Evolutionary conservation across 1,140 invertebrate genomes (phyloP).

Genomic region (Zaprionus taronus): DNA sequence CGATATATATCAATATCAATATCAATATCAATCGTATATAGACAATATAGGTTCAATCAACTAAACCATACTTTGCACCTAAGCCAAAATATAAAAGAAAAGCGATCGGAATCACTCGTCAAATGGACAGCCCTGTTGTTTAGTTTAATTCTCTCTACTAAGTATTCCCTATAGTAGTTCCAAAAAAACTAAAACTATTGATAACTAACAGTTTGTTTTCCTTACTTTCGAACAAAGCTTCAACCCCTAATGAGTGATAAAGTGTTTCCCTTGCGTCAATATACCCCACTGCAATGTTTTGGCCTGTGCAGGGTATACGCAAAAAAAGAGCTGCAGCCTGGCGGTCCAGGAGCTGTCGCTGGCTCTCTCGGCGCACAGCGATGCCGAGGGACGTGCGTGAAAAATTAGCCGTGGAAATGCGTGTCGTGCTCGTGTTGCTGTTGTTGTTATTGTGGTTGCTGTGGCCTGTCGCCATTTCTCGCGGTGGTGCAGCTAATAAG

Average conservation of each 20-base stretch:
- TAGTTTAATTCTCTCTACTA: too few species aligned
- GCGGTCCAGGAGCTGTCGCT: slow-evolving; percentile 73
- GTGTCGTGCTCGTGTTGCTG: slow-evolving; percentile 58
- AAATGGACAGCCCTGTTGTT: too few species aligned
- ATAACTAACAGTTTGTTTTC: too few species aligned
- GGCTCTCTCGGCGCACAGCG: slow-evolving; percentile 49
- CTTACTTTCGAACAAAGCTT: too few species aligned
- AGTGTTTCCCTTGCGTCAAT: not conserved
- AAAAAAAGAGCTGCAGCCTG: slow-evolving; percentile 49
- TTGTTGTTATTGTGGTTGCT: slow-evolving; percentile 58
- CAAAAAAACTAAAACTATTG: too few species aligned
- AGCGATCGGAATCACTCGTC: too few species aligned
- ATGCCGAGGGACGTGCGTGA: slow-evolving; percentile 59
- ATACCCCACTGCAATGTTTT: not conserved
- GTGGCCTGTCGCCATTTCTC: slow-evolving; percentile 79
- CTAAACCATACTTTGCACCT: too few species aligned
- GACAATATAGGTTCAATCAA: too few species aligned
- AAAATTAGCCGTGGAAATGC: slow-evolving; percentile 81
- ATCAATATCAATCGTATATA: too few species aligned
- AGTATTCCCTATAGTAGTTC: too few species aligned
- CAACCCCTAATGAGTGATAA: fast-evolving
- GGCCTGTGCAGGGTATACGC: slow-evolving; percentile 18
- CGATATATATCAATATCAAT: too few species aligned
- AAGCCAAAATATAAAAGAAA: too few species aligned
- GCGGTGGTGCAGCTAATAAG: slow-evolving; percentile 69